These are phyloP conservation scores for Netelia virgata DNA, from an alignment of 2,888 invertebrate species.

Conservation along the genomic window DNA sequence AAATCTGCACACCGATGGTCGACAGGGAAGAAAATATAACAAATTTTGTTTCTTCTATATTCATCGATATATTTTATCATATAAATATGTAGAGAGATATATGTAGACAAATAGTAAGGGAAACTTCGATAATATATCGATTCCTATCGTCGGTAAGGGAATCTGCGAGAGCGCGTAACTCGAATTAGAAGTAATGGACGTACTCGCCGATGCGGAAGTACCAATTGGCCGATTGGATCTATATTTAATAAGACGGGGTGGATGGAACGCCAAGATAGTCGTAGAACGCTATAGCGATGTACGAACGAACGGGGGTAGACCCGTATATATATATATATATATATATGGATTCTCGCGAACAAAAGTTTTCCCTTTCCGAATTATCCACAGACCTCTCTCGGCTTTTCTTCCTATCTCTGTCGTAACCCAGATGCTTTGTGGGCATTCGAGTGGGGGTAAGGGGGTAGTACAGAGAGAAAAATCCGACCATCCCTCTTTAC, in stretches of 20 bases:
- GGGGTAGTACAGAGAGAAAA: conserved; percentile 9
- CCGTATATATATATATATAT: too few species aligned
- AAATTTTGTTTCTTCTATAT: background rate
- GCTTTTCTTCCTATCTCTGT: conserved; percentile 8
- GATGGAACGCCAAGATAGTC: background rate
- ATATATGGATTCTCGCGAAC: conserved; percentile 76
- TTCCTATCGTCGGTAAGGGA: conserved; percentile 34
- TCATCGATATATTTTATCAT: conserved; percentile 3
- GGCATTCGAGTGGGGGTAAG: background rate
- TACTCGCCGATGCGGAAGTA: conserved; percentile 75
- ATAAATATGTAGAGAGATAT: too few species aligned
- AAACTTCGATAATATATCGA: conserved; percentile 15
- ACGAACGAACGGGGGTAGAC: background rate
- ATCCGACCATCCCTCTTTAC: conserved; percentile 43
- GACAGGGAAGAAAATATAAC: too few species aligned
- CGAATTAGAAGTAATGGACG: conserved; percentile 74
- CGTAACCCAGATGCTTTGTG: conserved; percentile 9
- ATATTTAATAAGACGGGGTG: conserved; percentile 81
- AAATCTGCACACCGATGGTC: too few species aligned
- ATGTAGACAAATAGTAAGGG: background rate
- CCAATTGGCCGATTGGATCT: conserved; percentile 78
- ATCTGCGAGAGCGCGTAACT: conserved; percentile 47
- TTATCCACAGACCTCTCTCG: conserved; percentile 67
- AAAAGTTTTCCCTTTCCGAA: conserved; percentile 74
- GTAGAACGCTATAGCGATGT: background rate